These are phyloP conservation scores for Rhagonycha lutea DNA, from an alignment of 2,888 invertebrate species.

Conservation along the genomic window DNA sequence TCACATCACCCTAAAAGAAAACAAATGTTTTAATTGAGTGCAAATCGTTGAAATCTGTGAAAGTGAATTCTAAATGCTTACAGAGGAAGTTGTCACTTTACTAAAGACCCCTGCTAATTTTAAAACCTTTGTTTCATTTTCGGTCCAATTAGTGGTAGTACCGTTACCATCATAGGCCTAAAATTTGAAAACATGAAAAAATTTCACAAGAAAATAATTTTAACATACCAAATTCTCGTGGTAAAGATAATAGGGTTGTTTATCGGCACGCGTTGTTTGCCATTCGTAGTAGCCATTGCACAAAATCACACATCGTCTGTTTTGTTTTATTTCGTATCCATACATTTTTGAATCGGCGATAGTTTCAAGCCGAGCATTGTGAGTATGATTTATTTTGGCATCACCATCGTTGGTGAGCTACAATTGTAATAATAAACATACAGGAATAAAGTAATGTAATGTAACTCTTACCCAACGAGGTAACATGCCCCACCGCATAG, in stretches of 20 bases:
- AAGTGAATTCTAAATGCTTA: not conserved
- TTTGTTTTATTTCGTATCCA: not conserved
- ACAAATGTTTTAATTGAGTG: not conserved
- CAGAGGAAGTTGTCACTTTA: not conserved
- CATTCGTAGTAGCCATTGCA: constrained; percentile 15
- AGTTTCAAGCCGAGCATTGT: constrained; percentile 8
- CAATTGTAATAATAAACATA: not conserved
- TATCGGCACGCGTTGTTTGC: constrained; percentile 1
- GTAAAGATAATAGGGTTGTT: constrained; percentile 9
- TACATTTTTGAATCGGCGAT: not conserved
- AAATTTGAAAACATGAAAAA: not conserved
- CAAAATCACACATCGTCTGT: constrained; percentile 6
- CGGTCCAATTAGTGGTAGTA: not conserved
- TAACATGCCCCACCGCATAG: constrained; percentile 13
- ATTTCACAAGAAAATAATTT: not conserved
- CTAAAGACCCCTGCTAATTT: constrained; percentile 14
- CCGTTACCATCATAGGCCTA: not conserved
- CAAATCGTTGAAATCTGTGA: not conserved
- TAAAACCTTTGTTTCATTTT: not conserved
- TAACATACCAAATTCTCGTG: not conserved
- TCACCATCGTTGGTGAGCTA: not conserved
- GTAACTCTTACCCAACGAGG: not conserved
- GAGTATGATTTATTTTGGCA: not conserved
- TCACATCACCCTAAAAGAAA: constrained; percentile 1
- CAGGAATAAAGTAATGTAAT: not conserved